Evolutionary conservation across 1,140 invertebrate species (phyloP).

Genomic region (Rhopalosiphum padi): DNA sequence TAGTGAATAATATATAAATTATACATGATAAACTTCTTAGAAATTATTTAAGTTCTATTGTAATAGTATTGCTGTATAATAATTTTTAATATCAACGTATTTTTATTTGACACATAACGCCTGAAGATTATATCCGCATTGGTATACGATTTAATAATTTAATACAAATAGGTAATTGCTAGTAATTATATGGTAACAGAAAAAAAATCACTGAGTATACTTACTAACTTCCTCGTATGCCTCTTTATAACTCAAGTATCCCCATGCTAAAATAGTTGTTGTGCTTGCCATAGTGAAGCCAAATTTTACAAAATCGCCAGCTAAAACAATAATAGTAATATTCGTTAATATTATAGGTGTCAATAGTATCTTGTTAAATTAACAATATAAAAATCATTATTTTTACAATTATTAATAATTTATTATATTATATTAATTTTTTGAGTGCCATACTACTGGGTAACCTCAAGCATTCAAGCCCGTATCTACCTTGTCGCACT

Average conservation of each 20-base stretch:
- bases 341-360: neutral
- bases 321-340: slow-evolving; percentile 63
- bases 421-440: too few species aligned
- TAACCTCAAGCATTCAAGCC: too few species aligned
- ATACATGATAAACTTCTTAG: neutral
- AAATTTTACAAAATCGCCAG: slow-evolving; percentile 73
- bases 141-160: neutral
- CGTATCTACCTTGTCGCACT: too few species aligned
- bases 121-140: neutral
- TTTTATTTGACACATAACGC: neutral
- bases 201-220: slow-evolving; percentile 25
- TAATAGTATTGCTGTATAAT: neutral
- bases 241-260: slow-evolving; percentile 67
- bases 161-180: neutral
- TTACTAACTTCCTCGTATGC: slow-evolving; percentile 66
- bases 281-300: slow-evolving; percentile 71
- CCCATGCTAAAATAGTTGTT: slow-evolving; percentile 70
- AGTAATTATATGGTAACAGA: neutral
- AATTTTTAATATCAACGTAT: neutral
- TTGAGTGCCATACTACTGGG: too few species aligned
- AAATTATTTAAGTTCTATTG: neutral
- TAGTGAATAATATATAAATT: neutral
- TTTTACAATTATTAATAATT: too few species aligned
- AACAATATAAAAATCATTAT: too few species aligned
- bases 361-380: too few species aligned